Percentiles rank a stretch among this genome's conserved stretches.
phyloP scores from a whole-genome alignment of 2,113 vertebrate genomes.

The Etia nguti region DNA sequence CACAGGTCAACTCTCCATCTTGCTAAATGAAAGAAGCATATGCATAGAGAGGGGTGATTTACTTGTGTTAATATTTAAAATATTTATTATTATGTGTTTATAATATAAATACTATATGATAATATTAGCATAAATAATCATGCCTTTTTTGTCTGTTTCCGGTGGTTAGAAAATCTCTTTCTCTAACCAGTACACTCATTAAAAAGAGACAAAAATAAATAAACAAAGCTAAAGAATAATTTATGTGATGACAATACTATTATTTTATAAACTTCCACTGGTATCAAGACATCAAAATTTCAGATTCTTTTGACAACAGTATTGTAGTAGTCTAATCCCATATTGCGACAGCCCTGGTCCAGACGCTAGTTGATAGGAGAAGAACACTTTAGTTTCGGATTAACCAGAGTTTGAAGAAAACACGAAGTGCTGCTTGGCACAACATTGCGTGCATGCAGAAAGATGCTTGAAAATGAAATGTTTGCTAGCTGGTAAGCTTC shows the following conservation, averaged over 20 bases:
- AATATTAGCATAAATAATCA: not conserved
- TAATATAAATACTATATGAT: not conserved
- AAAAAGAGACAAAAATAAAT: not conserved
- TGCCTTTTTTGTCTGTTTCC: not conserved
- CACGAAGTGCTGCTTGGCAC: not conserved
- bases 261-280: not conserved
- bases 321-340: accelerated
- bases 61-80: not conserved
- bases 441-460: not conserved
- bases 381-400: not conserved
- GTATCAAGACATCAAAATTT: not conserved
- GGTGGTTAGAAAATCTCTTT: not conserved
- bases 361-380: not conserved
- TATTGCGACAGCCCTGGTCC: not conserved
- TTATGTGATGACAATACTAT: not conserved
- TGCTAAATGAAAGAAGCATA: not conserved
- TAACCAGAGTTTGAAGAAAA: not conserved
- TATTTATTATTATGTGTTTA: not conserved
- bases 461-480: not conserved
- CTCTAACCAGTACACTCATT: not conserved
- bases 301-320: not conserved
- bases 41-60: not conserved
- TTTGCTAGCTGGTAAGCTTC: not conserved
- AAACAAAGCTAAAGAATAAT: not conserved
- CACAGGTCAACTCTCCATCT: not conserved